Evolutionary conservation across 1,140 invertebrate species (phyloP).

Genomic region (Drosophila repleta): DNA sequence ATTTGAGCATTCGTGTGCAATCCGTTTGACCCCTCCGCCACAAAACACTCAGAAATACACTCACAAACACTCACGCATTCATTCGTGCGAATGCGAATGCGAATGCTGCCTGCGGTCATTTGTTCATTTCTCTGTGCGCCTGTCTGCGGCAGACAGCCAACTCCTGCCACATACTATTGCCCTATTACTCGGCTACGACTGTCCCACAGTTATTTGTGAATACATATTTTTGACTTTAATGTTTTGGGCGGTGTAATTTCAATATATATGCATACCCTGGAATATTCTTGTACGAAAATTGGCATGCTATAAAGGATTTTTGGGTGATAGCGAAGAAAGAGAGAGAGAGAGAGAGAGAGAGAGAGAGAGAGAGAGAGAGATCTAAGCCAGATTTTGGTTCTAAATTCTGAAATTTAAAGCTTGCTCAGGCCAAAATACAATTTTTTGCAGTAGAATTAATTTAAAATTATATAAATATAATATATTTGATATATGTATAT

Average conservation of each 20-base stretch:
- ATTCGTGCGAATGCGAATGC: conserved; percentile 7
- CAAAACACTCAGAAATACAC: conserved; percentile 1
- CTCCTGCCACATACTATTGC: neutral
- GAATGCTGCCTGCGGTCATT: conserved; percentile 42
- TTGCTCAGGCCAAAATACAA: too few relatives aligned
- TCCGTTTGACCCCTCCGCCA: neutral
- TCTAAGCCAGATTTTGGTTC: too few relatives aligned
- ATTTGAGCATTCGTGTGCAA: conserved; percentile 50
- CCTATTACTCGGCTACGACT: neutral
- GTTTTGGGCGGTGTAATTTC: conserved; percentile 42
- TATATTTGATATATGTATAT: too few relatives aligned
- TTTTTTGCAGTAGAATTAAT: too few relatives aligned
- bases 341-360: too few relatives aligned
- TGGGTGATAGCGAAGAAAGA: too few relatives aligned
- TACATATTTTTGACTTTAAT: conserved; percentile 43
- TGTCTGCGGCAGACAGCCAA: conserved; percentile 17
- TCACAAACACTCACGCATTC: conserved; percentile 20
- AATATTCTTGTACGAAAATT: neutral
- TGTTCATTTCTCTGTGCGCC: conserved; percentile 26
- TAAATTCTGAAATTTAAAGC: too few relatives aligned
- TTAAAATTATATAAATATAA: neutral
- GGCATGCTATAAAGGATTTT: too few relatives aligned
- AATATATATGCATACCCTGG: conserved; percentile 52
- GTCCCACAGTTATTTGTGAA: conserved; percentile 6
- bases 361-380: too few relatives aligned